phyloP scores from a whole-genome alignment of 2,113 vertebrate species.

The Eudyptes chrysolophus region DNA sequence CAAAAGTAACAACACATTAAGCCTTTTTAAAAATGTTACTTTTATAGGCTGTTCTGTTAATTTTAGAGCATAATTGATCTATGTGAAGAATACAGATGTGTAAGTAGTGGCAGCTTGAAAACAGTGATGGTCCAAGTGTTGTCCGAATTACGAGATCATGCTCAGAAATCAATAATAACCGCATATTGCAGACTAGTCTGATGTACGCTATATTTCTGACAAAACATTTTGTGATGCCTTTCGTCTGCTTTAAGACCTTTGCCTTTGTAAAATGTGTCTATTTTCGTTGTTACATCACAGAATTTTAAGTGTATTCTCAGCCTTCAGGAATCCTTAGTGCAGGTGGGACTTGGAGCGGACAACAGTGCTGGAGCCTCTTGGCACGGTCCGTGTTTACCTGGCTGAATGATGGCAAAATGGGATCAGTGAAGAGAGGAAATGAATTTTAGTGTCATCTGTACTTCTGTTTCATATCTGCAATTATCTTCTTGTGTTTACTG shows the following conservation, averaged over 20 bases:
- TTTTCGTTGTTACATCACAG: not conserved
- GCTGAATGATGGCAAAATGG: not conserved
- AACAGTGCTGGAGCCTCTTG: not conserved
- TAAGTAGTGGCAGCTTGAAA: not conserved
- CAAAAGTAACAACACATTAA: not conserved
- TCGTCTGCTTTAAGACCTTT: not conserved
- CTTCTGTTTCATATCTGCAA: not conserved
- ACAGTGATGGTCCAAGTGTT: not conserved
- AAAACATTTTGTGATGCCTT: not conserved
- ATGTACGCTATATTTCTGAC: not conserved
- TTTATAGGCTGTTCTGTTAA: not conserved
- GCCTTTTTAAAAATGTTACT: not conserved
- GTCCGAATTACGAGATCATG: not conserved
- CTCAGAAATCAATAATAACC: not conserved
- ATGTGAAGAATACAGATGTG: not conserved
- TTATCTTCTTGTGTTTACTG: not conserved
- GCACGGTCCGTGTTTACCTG: rapidly evolving
- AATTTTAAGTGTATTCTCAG: not conserved
- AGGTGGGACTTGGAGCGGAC: not conserved
- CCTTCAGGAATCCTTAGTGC: not conserved
- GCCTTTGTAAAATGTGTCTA: not conserved
- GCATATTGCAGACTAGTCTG: not conserved
- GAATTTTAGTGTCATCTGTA: not conserved
- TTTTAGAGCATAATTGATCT: not conserved
- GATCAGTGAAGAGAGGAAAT: not conserved